A percentile compares a stretch with the other conserved stretches of the same genome.
Conservation (phyloP, 2,797 vertebrate species). For the Amphiprion clarkii region DNA sequence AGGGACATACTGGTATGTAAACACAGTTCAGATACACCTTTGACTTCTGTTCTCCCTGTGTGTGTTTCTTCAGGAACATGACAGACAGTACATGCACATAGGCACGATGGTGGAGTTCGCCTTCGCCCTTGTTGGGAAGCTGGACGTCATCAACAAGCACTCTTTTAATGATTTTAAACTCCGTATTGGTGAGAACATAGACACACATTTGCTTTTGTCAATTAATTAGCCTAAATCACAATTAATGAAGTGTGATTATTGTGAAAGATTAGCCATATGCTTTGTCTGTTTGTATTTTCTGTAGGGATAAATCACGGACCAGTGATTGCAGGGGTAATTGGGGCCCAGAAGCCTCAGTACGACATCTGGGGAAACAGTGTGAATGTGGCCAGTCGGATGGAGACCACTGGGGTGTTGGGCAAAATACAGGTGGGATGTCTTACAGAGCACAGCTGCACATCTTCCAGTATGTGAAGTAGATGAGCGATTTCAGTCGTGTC, state of each 20-base stretch:
- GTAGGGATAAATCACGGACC: conserved; percentile 97
- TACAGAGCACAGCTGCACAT: not conserved
- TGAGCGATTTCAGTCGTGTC: not conserved
- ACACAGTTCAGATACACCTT: not conserved
- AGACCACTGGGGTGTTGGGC: conserved; percentile 95
- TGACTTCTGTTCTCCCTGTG: not conserved
- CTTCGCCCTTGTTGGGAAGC: conserved; percentile 94
- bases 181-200: conserved; percentile 89
- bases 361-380: conserved; percentile 99
- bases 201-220: not conserved
- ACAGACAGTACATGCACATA: conserved; percentile 97
- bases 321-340: conserved; percentile 97
- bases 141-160: conserved; percentile 98
- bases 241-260: not conserved
- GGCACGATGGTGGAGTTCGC: conserved; percentile 98
- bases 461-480: not conserved
- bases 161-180: conserved; percentile 98
- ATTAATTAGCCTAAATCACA: not conserved
- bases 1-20: not conserved
- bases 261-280: not conserved
- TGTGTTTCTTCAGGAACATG: conserved; percentile 88
- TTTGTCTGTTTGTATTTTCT: conserved; percentile 17
- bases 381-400: conserved; percentile 98
- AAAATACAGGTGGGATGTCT: conserved; percentile 91
- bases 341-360: conserved; percentile 98